phyloP scores from a whole-genome alignment of 2,797 vertebrate species.

The Crax fasciolata region DNA sequence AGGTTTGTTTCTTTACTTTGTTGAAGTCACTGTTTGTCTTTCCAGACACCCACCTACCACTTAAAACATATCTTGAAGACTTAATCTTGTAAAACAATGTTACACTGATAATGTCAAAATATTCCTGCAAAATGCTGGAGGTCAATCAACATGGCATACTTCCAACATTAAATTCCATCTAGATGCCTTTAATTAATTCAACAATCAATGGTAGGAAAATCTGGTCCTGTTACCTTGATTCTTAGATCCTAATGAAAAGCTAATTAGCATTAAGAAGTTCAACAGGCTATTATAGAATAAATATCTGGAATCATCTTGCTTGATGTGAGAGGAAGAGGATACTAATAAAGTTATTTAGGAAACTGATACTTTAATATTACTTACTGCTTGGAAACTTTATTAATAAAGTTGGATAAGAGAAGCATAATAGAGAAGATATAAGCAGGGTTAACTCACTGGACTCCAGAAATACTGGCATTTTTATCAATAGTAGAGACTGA shows the following conservation, averaged over 20 bases:
- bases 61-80: neutral
- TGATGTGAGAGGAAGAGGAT: neutral
- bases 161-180: conserved; percentile 70
- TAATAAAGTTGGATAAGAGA: neutral
- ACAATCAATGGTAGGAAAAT: conserved; percentile 68
- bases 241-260: conserved; percentile 77
- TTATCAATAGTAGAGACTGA: neutral
- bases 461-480: neutral
- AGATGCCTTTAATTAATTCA: conserved; percentile 81
- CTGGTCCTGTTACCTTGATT: conserved; percentile 76
- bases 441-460: neutral
- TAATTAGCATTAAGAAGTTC: conserved; percentile 80
- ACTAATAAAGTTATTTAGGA: conserved; percentile 20
- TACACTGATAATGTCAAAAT: conserved; percentile 21
- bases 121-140: conserved; percentile 18
- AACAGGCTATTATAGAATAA: conserved; percentile 58
- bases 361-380: neutral
- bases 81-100: conserved; percentile 5
- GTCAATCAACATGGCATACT: conserved; percentile 49
- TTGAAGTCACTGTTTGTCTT: neutral
- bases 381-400: neutral
- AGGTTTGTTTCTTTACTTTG: neutral
- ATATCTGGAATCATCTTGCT: conserved; percentile 56
- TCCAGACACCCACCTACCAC: neutral
- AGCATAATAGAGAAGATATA: neutral